Evolutionary conservation across 2,113 vertebrate species (phyloP), one percentile per base, ranked within the genome.

Genomic region (Aegithalos caudatus): DNA sequence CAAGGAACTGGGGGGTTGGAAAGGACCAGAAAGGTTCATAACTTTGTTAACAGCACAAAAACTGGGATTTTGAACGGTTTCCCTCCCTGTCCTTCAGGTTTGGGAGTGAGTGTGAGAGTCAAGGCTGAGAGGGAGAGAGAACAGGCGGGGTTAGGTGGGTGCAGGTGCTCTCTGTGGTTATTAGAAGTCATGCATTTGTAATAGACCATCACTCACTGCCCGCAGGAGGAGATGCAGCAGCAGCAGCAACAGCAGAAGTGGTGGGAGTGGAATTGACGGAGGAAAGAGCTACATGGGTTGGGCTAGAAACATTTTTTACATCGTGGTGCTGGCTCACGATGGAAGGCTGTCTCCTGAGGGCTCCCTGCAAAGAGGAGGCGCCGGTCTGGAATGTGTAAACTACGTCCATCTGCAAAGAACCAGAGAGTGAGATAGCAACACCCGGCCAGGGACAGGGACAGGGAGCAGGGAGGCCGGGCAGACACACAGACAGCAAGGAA

Each of bases 311-410:
- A 98, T 98, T 99, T 99, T 99, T 99, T 99, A 99, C 98, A 96
- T 99, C 99, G 98, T 99, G 99, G 97, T 99, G 99, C 96, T 99
- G 99, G 98, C 98, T 99, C 98, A 99, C 98, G 98, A 98, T 99
- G 62, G 99, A 99, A 97, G 99, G 99, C 99, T 99, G 99, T 97
- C 99, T 99, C 98, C 99, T 99, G 98, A 99, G 98, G 96, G 99
- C 99, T 96, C 99, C 99, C 85, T 99, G 99, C 98, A 98, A 96
- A 98, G 99, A 98, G 86, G 99, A 97, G 91, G 98, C 98, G 98
- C 99, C 99, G 97, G 99, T 99, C 99, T 99, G 99, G 99, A 99
- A 99, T 98, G 99, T 99, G 98, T 99, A 99, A 98, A 99, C 99
- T 98, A 99, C 99, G 98, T 99, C 99, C 98, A 99, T 99, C 99